These are phyloP conservation scores for Temnothorax unifasciatus DNA, from an alignment of 2,888 invertebrate genomes.

Conservation along the genomic window DNA sequence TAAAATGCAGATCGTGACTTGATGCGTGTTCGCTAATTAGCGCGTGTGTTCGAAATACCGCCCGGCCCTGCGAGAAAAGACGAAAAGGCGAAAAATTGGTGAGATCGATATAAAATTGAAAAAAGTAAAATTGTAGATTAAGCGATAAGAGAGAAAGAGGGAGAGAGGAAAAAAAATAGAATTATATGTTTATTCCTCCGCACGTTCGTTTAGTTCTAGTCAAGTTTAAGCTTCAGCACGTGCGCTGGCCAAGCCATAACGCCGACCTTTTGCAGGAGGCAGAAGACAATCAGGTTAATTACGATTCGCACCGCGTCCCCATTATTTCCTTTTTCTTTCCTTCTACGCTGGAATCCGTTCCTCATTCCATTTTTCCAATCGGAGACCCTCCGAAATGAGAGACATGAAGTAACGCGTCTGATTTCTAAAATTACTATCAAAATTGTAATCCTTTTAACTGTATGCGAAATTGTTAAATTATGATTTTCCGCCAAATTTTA, in stretches of 20 bases:
- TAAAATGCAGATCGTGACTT: neutral
- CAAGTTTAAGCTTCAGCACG: constrained; percentile 77
- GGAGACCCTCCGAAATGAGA: neutral
- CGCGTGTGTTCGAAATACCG: constrained; percentile 12
- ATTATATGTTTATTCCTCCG: constrained; percentile 64
- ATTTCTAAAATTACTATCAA: neutral
- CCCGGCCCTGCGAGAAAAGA: constrained; percentile 31
- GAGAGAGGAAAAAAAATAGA: constrained; percentile 35
- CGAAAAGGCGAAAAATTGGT: constrained; percentile 26
- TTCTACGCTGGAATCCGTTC: constrained; percentile 48
- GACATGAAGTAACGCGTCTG: neutral
- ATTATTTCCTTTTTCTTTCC: constrained; percentile 53
- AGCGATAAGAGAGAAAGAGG: constrained; percentile 27
- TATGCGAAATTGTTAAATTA: neutral
- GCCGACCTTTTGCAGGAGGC: constrained; percentile 55
- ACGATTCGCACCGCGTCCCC: constrained; percentile 62
- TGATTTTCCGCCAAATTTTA: neutral
- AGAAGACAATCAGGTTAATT: constrained; percentile 78
- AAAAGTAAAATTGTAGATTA: constrained; percentile 54
- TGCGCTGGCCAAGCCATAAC: constrained; percentile 68
- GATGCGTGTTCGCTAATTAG: neutral
- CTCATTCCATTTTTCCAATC: constrained; percentile 69
- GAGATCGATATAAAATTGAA: constrained; percentile 57
- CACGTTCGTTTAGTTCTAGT: constrained; percentile 78
- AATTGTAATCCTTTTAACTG: neutral